Evolutionary conservation across 2,797 vertebrate genomes (phyloP).

Genomic region (Halcyon leucocephala): DNA sequence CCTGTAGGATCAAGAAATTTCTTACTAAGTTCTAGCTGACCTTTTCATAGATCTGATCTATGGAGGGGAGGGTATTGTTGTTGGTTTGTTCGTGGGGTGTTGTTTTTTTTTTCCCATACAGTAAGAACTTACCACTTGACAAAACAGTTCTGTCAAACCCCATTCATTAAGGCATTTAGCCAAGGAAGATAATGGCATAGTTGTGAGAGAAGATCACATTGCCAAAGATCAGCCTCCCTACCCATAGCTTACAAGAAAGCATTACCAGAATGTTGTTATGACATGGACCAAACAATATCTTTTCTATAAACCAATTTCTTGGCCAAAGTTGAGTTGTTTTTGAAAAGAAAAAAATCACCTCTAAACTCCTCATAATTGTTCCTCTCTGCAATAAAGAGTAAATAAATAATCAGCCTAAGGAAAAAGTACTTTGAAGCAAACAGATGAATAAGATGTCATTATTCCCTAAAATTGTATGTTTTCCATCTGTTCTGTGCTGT

Average conservation of each 20-base stretch:
- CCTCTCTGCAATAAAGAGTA: not conserved
- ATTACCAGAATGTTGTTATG: not conserved
- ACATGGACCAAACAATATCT: not conserved
- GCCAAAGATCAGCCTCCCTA: not conserved
- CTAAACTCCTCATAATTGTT: not conserved
- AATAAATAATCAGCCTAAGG: not conserved
- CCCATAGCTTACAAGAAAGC: not conserved
- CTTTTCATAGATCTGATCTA: not conserved
- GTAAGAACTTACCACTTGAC: not conserved
- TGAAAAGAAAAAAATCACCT: not conserved
- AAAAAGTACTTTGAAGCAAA: not conserved
- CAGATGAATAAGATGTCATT: not conserved
- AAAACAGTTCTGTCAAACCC: not conserved
- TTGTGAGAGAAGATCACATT: not conserved
- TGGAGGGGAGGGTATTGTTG: not conserved
- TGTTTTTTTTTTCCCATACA: fast-evolving
- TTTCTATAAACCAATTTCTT: not conserved
- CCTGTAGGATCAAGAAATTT: not conserved
- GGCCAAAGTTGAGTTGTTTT: not conserved
- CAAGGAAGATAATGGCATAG: not conserved
- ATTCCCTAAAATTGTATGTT: not conserved
- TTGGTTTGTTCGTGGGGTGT: fast-evolving
- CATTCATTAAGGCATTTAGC: not conserved
- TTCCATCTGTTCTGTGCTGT: not conserved
- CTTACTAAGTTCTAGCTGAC: not conserved